Percentiles rank a stretch among this genome's conserved stretches.
Conservation (phyloP, 2,797 vertebrate species). For the Merluccius polli region DNA sequence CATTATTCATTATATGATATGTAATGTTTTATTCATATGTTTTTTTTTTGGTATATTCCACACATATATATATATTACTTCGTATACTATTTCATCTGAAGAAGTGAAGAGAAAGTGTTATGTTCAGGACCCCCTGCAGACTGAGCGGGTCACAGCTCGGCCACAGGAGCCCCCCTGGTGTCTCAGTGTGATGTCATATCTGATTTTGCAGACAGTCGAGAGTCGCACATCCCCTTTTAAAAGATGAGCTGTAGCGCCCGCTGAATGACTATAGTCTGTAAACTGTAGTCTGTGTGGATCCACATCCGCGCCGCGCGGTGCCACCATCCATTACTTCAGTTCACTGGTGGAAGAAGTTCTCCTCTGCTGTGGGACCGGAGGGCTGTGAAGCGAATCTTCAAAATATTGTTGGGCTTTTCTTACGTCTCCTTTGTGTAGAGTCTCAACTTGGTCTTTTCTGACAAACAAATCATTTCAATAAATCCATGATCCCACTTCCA, state of each 20-base stretch:
- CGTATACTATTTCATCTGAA: background rate
- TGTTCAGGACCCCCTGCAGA: background rate
- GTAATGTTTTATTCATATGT: too few relatives aligned
- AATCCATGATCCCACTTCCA: background rate
- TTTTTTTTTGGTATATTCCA: too few relatives aligned
- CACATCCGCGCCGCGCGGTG: conserved; percentile 13
- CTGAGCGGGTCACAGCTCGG: background rate
- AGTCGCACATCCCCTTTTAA: too few relatives aligned
- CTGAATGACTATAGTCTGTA: too few relatives aligned
- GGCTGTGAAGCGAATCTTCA: conserved; percentile 31
- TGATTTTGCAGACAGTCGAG: too few relatives aligned
- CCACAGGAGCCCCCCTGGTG: too few relatives aligned
- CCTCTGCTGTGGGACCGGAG: conserved; percentile 26
- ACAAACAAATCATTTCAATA: background rate
- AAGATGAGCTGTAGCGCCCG: too few relatives aligned
- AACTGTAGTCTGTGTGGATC: conserved; percentile 20
- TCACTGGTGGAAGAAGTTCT: conserved; percentile 26
- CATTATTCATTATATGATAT: too few relatives aligned
- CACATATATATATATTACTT: too few relatives aligned
- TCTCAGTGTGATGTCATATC: background rate
- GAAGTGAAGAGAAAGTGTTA: background rate
- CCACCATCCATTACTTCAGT: conserved; percentile 37
- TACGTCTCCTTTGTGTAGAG: background rate
- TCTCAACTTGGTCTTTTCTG: background rate
- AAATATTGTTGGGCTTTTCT: conserved; percentile 38